Evolutionary conservation across 2,888 invertebrate genomes (phyloP), one percentile per base, ranked within the genome.

Genomic region (Liposcelis brunnea): DNA sequence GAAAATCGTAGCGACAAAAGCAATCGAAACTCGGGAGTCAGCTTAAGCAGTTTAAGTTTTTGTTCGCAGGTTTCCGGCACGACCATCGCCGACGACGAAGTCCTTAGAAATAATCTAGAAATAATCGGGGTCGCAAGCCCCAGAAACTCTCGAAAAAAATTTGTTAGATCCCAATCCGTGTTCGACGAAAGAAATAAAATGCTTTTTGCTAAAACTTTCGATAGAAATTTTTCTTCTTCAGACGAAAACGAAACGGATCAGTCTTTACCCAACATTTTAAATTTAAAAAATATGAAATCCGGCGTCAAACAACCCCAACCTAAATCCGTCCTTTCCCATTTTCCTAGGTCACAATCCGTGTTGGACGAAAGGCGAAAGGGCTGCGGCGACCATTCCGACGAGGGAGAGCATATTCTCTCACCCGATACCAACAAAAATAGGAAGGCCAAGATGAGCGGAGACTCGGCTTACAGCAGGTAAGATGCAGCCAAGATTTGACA

Each of bases 391-490:
- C 16, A 34, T 43, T 36, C 35, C 8, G 49, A 45, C 12, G 50
- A 38, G 6, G 38, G 49, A 59, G 48, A 62, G 54, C 44, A 59
- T 57, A 49, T 54, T 54, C 10, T 60, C 55, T 31, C 61, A 57
- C 45, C 62, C 26, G 50, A 58, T 45, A 61, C 50, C 67, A 57
- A 61, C 56, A 56, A 66, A 61, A 51, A 63, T 63, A 11, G 65
- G 60, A 51, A 65, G 47, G 52, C 54, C 43, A 67, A 68, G 51
- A 55, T 66, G 36, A 65, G 66, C 50, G 70, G 74, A 21, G 85
- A 85, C 63, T 85, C 85, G 21, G 85, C 85, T 45, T 85, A 85
- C 65, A 82, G 82, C 73, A 85, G 85, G 85, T 85, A 68, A 69
- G 68, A 64, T 8, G n/a, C n/a, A n/a, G 32, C 32, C n/a, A 32